Base-by-base conservation (phyloP, 1,140 invertebrate species). In the Argopecten irradians region DNA sequence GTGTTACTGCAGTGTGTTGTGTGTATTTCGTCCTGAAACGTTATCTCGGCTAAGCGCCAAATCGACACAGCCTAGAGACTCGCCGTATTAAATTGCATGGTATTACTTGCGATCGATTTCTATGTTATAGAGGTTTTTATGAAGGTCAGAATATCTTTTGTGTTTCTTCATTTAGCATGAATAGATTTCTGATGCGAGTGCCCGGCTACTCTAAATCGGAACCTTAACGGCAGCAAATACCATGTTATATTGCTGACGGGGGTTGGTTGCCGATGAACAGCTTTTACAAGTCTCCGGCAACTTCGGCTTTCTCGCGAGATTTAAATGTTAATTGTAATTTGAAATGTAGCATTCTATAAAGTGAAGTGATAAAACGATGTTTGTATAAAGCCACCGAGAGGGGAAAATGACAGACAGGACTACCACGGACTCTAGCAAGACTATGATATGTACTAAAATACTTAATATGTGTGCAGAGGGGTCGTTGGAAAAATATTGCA, bases 131-230 rank as follows among this genome's bases (percentile, higher is more conserved):
- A n/a, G 83, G 83, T 39, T 84, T 84, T 84, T 84, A 84, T 84
- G 83, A 84, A 39, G 83, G 83, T 84, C 83, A 39, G 36, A 39
- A 84, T 36, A 84, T 84, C 83, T 84, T 84, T 84, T 84, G 83
- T 84, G 34, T 36, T 39, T 84, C 83, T 84, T 39, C 83, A 84
- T 84, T 39, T 84, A 84, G 83, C 83, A 84, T 36, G 36, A 84
- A 84, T 84, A 84, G 83, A 84, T 84, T 84, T 36, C 36, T 84
- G 36, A 84, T 84, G 83, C 36, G n/a, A 84, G 83, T 33, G 34
- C 36, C 83, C 34, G 36, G 55, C 55, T 71, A 71, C 55, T 22
- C 28, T 71, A 71, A 71, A 71, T 71, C 55, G 55, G 55, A 71
- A 28, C 55, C 55, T 28, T 71, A 71, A 71, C 55, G 28, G 22